phyloP scores from a whole-genome alignment of 2,797 vertebrate genomes.

The Echiichthys vipera region DNA sequence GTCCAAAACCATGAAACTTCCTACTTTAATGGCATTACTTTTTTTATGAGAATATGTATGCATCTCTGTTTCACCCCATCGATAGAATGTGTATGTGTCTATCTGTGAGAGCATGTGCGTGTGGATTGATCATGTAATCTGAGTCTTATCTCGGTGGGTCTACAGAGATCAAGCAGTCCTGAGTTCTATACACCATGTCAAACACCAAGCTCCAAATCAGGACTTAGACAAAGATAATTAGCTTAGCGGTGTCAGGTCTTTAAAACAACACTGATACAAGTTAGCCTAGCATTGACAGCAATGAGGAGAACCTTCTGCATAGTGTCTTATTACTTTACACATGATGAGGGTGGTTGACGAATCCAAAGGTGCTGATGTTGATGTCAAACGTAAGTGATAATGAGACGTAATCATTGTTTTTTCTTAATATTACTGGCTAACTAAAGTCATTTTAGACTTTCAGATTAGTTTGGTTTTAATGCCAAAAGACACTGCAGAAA shows the following conservation, averaged over 20 bases:
- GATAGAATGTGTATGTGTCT: constrained; percentile 12
- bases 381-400: background rate
- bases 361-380: background rate
- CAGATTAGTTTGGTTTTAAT: background rate
- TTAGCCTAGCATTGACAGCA: constrained; percentile 1
- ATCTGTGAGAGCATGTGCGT: constrained; percentile 5
- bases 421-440: background rate
- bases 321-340: background rate
- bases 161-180: constrained; percentile 60
- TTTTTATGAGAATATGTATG: background rate
- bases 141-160: constrained; percentile 69
- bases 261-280: constrained; percentile 7
- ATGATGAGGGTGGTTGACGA: background rate
- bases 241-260: constrained; percentile 31
- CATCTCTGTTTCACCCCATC: constrained; percentile 6
- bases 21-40: background rate
- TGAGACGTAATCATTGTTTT: background rate
- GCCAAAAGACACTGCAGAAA: background rate
- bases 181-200: constrained; percentile 52
- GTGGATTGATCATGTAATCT: constrained; percentile 74
- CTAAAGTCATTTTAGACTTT: background rate
- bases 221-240: constrained; percentile 55
- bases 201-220: constrained; percentile 44
- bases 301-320: background rate
- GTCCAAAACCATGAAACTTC: background rate